phyloP scores from a whole-genome alignment of 2,797 vertebrate genomes.

The Poeciliopsis gracilis region DNA sequence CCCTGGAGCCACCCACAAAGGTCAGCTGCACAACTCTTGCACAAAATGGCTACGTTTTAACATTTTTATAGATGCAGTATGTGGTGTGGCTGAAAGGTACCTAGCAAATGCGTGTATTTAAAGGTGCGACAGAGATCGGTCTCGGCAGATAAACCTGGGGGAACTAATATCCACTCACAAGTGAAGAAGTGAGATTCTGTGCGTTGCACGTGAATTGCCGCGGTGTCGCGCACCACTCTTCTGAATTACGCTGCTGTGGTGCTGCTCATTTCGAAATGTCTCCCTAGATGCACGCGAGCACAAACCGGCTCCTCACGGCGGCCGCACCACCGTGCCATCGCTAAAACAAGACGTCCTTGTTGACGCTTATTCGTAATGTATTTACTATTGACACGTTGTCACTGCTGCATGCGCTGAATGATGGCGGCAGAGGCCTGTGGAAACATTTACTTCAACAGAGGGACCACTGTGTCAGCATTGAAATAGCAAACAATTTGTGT shows the following conservation, averaged over 20 bases:
- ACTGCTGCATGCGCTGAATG: background rate
- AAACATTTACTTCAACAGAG: background rate
- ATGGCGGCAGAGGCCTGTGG: background rate
- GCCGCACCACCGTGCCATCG: background rate
- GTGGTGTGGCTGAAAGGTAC: background rate
- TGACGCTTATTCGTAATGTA: background rate
- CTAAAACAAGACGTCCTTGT: background rate
- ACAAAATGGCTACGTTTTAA: background rate
- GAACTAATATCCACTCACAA: background rate
- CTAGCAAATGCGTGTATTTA: background rate
- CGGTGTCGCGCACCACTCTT: background rate
- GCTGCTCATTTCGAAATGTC: background rate
- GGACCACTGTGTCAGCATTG: background rate
- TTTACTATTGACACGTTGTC: background rate
- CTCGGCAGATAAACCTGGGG: background rate
- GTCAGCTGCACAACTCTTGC: constrained; percentile 65
- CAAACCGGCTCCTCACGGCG: background rate
- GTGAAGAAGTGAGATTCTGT: background rate
- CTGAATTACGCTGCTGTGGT: background rate
- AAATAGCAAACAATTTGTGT: background rate
- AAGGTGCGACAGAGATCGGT: background rate
- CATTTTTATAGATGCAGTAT: background rate
- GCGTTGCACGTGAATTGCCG: background rate
- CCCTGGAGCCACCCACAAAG: constrained; percentile 87
- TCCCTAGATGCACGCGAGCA: background rate